These are phyloP conservation scores for Hylia prasina DNA, from an alignment of 2,113 vertebrate species.

Conservation along the genomic window DNA sequence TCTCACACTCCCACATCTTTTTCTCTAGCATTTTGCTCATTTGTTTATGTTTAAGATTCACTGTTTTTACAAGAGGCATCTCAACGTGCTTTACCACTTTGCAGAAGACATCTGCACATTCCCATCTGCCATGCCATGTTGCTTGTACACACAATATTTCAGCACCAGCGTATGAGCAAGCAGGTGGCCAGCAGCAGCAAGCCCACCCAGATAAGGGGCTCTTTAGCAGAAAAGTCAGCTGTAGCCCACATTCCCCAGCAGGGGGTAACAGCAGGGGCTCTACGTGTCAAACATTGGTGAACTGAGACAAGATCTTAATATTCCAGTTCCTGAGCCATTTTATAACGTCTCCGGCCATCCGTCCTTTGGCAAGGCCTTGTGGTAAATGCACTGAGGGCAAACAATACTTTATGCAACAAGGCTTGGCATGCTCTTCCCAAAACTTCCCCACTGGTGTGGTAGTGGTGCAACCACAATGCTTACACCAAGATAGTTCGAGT, in stretches of 20 bases:
- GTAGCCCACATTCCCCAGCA: neutral
- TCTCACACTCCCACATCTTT: neutral
- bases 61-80: neutral
- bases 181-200: conserved; percentile 1
- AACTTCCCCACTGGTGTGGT: no score
- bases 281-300: neutral
- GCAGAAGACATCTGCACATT: neutral
- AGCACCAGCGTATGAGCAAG: neutral
- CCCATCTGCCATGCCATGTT: neutral
- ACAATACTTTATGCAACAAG: neutral
- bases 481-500: neutral
- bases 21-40: neutral
- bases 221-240: neutral
- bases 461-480: no score
- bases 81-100: neutral
- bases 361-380: neutral
- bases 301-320: conserved; percentile 3
- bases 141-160: neutral
- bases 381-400: neutral
- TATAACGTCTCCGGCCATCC: conserved; percentile 13
- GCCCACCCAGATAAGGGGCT: neutral
- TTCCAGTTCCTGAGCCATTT: conserved; percentile 25
- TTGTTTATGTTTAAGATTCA: neutral
- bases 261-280: neutral
- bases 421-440: neutral